Conservation (phyloP, 2,797 vertebrate species). For the Hippocampus kuda region DNA sequence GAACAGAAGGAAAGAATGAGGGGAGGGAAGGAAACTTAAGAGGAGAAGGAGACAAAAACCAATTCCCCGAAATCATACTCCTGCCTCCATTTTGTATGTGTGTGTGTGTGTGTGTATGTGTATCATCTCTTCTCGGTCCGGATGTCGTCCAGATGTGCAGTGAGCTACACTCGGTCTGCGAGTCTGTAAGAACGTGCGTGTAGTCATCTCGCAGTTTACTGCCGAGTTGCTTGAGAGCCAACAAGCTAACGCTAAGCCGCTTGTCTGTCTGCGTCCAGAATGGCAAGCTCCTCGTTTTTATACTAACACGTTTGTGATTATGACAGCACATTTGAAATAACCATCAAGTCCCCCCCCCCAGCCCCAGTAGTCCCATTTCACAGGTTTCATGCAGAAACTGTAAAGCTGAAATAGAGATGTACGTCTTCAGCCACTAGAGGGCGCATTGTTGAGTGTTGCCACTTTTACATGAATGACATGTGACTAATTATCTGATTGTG, state of each 20-base stretch:
- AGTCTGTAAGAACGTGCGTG: background rate
- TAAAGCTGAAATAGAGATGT: background rate
- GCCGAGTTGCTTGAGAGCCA: background rate
- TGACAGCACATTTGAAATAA: background rate
- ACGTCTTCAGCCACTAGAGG: background rate
- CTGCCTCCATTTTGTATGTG: conserved; percentile 4
- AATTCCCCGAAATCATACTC: background rate
- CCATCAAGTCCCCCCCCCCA: background rate
- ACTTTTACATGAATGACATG: background rate
- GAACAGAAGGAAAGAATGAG: conserved; percentile 3
- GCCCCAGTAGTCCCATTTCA: background rate
- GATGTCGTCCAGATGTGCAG: conserved; percentile 1
- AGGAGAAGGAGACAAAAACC: background rate
- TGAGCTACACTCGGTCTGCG: background rate
- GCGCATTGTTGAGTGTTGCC: background rate
- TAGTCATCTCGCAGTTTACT: background rate
- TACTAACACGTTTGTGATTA: background rate
- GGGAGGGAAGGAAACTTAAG: background rate
- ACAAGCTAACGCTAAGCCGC: background rate
- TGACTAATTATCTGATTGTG: background rate
- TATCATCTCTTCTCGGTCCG: background rate
- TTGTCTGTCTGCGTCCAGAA: background rate
- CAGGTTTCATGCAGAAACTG: too few species aligned
- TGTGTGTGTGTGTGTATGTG: conserved; percentile 2
- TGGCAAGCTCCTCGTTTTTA: background rate